Evolutionary conservation across 2,113 vertebrate genomes (phyloP), one percentile per base, ranked within the genome.

Genomic region (Brachypodius melanocephalos): DNA sequence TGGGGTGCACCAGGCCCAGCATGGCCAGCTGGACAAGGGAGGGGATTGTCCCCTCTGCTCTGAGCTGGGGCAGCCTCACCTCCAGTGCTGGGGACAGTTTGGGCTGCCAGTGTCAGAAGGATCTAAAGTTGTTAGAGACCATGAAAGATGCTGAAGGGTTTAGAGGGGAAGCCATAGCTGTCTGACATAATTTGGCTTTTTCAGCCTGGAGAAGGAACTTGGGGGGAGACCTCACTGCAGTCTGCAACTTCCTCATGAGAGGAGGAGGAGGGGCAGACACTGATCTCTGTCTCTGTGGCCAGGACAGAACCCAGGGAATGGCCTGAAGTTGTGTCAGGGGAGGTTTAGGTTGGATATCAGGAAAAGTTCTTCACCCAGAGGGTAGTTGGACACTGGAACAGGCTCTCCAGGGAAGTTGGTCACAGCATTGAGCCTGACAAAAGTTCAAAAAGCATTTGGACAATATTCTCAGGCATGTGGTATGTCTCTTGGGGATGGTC

Each of bases 1-100:
- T 26, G 40, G 25, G 16, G 17, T 0, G 4, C 29, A 34, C 34
- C 40, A 46, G 54, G n/a, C 24, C 14, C 54, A 68, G 68, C 52
- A n/a, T 14, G 0, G 0, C 45, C 52, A 67, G 52, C n/a, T 0
- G 0, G n/a, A 14, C 11, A 12, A 46, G 9, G 46, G 34, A 48
- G 40, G 36, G 15, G 9, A 68, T 32, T 68, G 78, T 68, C 31
- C 69, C 0, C 54, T 54, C 16, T 66, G 43, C 43, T 66, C 61
- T 75, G 52, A 1, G 0, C 36, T 43, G 59, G 18, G 8, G 36
- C 3, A 1, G 36, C 69, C 29, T 61, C 69, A 48, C 54, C 69
- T 68, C 4, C 0, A 58, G 25, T 2, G 20, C 61, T 66, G 34
- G 16, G 19, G 51, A 16, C 13, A 49, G 10, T 1, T 34, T 1